phyloP scores from a whole-genome alignment of 2,113 vertebrate species.

The Heptranchias perlo region DNA sequence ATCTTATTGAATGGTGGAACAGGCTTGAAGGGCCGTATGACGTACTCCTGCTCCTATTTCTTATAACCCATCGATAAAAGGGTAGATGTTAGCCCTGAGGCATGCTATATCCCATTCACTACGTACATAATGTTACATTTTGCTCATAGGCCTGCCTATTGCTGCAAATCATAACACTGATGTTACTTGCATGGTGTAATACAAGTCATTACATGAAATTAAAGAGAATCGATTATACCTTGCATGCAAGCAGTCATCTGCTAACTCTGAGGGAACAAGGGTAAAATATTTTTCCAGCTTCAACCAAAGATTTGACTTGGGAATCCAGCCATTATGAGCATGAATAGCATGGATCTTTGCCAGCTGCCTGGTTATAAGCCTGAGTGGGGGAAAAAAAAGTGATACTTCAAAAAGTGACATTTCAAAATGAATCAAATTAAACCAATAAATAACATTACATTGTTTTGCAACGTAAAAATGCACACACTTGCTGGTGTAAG shows the following conservation, averaged over 20 bases:
- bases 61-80: not conserved
- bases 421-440: not conserved
- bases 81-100: not conserved
- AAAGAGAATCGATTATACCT: constrained; percentile 20
- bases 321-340: constrained; percentile 96
- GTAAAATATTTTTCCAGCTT: constrained; percentile 94
- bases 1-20: no score
- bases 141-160: not conserved
- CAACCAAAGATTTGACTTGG: constrained; percentile 89
- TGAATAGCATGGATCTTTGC: constrained; percentile 96
- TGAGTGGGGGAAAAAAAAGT: constrained; percentile 50
- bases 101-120: not conserved
- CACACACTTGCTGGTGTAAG: not conserved
- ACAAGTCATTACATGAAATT: no score
- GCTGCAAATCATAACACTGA: not conserved
- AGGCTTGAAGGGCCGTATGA: no score
- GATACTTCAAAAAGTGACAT: not conserved
- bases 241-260: not conserved
- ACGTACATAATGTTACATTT: not conserved
- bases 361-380: constrained; percentile 88
- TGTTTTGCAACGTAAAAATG: not conserved
- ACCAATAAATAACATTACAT: not conserved
- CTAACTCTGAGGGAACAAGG: constrained; percentile 79
- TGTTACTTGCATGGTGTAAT: not conserved
- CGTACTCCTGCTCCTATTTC: no score